Evolutionary conservation across 1,140 invertebrate genomes (phyloP).

Genomic region (Apis dorsata): DNA sequence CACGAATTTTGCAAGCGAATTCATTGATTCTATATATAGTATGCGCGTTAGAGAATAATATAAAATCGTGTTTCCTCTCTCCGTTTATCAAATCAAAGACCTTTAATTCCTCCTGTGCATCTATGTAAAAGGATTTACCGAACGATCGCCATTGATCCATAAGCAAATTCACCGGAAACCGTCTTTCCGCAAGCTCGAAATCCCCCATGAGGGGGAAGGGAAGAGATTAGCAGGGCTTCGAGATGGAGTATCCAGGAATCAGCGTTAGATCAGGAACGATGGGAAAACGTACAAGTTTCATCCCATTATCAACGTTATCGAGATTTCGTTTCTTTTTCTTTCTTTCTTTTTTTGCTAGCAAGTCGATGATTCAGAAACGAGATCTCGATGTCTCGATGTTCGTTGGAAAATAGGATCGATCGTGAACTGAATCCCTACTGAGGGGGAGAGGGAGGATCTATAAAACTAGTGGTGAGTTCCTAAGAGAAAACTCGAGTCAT

Average conservation of each 20-base stretch:
- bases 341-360: too few relatives aligned
- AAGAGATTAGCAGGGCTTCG: conserved; percentile 38
- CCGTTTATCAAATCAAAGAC: too few relatives aligned
- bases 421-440: background rate
- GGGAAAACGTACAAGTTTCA: conserved; percentile 37
- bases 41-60: background rate
- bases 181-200: background rate
- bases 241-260: conserved; percentile 3
- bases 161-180: background rate
- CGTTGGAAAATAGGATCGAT: background rate
- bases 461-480: conserved; percentile 22
- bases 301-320: conserved; percentile 19
- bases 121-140: background rate
- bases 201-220: background rate
- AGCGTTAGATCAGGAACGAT: conserved; percentile 6
- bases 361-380: background rate
- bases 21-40: background rate
- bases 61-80: too few relatives aligned
- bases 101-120: too few relatives aligned
- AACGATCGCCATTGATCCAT: background rate
- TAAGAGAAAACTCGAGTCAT: conserved; percentile 1
- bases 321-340: too few relatives aligned
- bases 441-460: background rate
- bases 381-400: background rate
- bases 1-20: background rate